phyloP scores from a whole-genome alignment of 2,113 vertebrate species.

The Cyprinodon variegatus region DNA sequence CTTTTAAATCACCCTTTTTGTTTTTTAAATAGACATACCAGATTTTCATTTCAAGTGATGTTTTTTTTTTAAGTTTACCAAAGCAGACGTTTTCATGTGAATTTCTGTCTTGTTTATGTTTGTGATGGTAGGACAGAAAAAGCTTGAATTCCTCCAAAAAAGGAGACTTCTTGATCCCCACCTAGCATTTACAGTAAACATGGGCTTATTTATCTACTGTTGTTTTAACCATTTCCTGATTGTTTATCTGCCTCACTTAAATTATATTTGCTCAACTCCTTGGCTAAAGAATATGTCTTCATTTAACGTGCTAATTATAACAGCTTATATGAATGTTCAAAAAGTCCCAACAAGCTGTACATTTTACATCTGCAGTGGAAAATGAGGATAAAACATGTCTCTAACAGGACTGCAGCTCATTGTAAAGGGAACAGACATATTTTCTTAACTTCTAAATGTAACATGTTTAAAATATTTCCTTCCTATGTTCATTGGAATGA shows the following conservation, averaged over 20 bases:
- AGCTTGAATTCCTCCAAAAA: no score
- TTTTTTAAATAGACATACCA: not conserved
- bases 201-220: not conserved
- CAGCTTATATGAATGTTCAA: no score
- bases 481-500: conserved; percentile 3
- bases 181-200: no score
- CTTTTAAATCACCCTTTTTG: not conserved
- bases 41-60: no score
- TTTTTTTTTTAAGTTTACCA: no score
- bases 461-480: not conserved
- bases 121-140: no score
- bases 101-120: no score
- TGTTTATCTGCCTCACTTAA: not conserved
- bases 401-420: not conserved
- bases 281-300: no score
- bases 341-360: no score
- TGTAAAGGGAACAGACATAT: not conserved
- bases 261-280: not conserved
- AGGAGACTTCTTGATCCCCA: no score
- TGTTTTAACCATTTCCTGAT: not conserved
- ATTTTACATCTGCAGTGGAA: not conserved
- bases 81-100: no score
- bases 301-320: no score
- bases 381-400: not conserved
- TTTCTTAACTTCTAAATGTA: not conserved